These are phyloP conservation scores for Etheostoma perlongum DNA, from an alignment of 2,797 vertebrate genomes.

Conservation along the genomic window DNA sequence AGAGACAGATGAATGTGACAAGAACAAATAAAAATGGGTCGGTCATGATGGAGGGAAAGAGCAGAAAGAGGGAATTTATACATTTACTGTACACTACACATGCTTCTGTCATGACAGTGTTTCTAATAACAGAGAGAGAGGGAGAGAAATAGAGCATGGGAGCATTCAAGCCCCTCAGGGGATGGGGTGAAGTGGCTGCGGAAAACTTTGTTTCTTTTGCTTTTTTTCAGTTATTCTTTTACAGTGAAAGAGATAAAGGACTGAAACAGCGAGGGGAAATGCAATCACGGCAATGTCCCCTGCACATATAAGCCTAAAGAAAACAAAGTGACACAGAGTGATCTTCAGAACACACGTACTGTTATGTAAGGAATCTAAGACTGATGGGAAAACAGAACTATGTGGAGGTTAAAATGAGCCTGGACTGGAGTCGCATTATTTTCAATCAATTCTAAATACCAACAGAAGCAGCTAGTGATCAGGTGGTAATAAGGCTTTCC, in stretches of 20 bases:
- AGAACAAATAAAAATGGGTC: constrained; percentile 55
- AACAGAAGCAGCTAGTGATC: neutral
- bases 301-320: constrained; percentile 21
- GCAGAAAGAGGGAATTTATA: constrained; percentile 15
- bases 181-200: constrained; percentile 1
- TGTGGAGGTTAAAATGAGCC: neutral
- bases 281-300: constrained; percentile 39
- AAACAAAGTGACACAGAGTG: constrained; percentile 20
- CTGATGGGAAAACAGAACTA: constrained; percentile 10
- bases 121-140: constrained; percentile 12
- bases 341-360: neutral
- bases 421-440: neutral
- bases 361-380: neutral
- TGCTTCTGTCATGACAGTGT: constrained; percentile 15
- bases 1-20: constrained; percentile 56
- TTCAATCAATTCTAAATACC: constrained; percentile 10
- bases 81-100: constrained; percentile 17
- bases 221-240: constrained; percentile 17
- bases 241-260: constrained; percentile 38
- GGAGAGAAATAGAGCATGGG: constrained; percentile 6
- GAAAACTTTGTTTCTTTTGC: neutral
- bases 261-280: constrained; percentile 11
- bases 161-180: constrained; percentile 23
- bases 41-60: constrained; percentile 32
- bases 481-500: neutral